Evolutionary conservation across 2,888 invertebrate species (phyloP).

Genomic region (Chloromyia formosa): DNA sequence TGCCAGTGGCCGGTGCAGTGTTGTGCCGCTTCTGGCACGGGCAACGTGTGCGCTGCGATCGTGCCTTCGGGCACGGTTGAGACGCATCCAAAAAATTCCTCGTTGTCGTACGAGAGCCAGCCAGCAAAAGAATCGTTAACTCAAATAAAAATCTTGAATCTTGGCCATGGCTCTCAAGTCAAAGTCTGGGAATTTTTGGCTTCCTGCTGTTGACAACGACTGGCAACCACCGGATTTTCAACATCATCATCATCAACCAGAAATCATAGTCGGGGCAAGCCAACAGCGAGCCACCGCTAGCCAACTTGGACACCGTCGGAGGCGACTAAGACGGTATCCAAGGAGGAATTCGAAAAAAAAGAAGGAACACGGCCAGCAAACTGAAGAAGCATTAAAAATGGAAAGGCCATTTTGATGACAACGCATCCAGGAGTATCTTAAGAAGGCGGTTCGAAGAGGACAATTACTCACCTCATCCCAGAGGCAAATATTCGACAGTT

Average conservation of each 20-base stretch:
- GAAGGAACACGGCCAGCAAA: neutral
- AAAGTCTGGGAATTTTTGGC: conserved; percentile 48
- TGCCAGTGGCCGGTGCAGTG: conserved; percentile 57
- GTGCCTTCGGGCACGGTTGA: conserved; percentile 58
- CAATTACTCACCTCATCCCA: conserved; percentile 33
- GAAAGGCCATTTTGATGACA: conserved; percentile 24
- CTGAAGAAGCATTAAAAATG: conserved; percentile 31
- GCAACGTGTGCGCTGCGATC: conserved; percentile 56
- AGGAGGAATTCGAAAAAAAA: conserved; percentile 18
- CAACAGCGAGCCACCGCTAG: neutral
- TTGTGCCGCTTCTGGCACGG: conserved; percentile 56
- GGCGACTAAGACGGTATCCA: conserved; percentile 28
- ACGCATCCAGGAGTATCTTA: conserved; percentile 33
- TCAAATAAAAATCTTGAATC: conserved; percentile 47
- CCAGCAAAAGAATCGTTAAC: conserved; percentile 41
- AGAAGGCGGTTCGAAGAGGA: conserved; percentile 7
- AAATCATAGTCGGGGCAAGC: conserved; percentile 30
- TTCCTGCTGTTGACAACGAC: conserved; percentile 46
- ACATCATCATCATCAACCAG: conserved; percentile 38
- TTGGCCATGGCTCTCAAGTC: conserved; percentile 47
- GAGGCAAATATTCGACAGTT: neutral
- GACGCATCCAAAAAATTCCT: conserved; percentile 58
- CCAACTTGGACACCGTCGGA: conserved; percentile 37
- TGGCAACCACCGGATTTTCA: conserved; percentile 46
- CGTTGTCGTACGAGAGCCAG: conserved; percentile 29